Conservation (phyloP, 2,113 vertebrate species). For the Corythornis vintsioides region DNA sequence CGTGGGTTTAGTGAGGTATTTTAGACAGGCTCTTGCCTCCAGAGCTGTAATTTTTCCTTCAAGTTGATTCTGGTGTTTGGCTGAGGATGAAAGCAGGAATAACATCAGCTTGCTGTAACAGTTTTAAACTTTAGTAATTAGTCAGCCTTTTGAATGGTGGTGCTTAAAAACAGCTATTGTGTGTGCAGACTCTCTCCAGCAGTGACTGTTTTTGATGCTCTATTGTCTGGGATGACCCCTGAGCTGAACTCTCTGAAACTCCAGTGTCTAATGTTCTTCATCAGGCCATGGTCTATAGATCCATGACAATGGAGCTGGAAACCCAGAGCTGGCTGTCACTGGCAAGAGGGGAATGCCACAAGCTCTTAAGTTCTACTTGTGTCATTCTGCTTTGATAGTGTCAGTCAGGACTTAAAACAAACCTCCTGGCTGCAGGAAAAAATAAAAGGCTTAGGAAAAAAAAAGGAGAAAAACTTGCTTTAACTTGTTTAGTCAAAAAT, state of each 20-base stretch:
- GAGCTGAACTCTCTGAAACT: slow-evolving; percentile 64
- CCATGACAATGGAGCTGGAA: slow-evolving; percentile 54
- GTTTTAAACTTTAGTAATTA: slow-evolving; percentile 69
- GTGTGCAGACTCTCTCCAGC: slow-evolving; percentile 56
- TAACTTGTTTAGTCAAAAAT: not conserved
- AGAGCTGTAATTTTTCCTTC: not conserved
- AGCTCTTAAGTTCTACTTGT: not conserved
- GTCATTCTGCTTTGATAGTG: slow-evolving; percentile 29
- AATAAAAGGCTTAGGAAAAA: not conserved
- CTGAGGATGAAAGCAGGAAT: not conserved
- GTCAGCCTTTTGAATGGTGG: slow-evolving; percentile 36
- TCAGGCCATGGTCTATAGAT: slow-evolving; percentile 64
- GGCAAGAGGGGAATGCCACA: slow-evolving; percentile 29
- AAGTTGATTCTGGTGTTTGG: not conserved
- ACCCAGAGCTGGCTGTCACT: slow-evolving; percentile 44
- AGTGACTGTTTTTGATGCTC: slow-evolving; percentile 68
- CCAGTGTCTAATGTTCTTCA: slow-evolving; percentile 66
- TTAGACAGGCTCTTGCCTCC: not conserved
- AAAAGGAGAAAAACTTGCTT: not conserved
- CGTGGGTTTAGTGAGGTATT: not conserved
- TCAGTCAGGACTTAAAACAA: slow-evolving; percentile 9
- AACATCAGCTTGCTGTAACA: slow-evolving; percentile 52
- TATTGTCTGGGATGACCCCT: slow-evolving; percentile 63
- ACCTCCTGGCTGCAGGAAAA: not conserved
- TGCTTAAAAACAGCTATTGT: slow-evolving; percentile 67